Base-by-base conservation (phyloP, 2,797 vertebrate genomes). In the Brachymystax lenok region DNA sequence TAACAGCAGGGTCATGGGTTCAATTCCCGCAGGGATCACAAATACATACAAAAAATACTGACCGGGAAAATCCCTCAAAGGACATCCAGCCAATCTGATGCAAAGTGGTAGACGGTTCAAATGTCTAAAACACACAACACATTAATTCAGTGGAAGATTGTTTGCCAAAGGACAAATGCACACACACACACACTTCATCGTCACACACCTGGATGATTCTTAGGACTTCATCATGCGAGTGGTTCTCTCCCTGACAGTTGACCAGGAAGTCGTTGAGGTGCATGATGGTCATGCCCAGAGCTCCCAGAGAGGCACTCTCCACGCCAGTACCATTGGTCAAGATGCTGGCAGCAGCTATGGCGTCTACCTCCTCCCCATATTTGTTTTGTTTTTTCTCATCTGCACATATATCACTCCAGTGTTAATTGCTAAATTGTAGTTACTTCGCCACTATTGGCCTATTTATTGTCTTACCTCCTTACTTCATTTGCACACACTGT, bases 41-140 rank as follows among this genome's bases (percentile, higher is more conserved):
- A 63, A 63, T 8, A 63, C 10, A 63, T 24, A 10, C 56, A 6
- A 27, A 17, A 10, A 28, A 63, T 63, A 63, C 59, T 63, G 50
- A 99, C 98, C 98, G 98, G 84, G 97, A 96, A 94, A 99, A 99
- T 86, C 98, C 98, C 93, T 99, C 98, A 91, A 99, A 99, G 68
- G 98, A 99, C 89, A 99, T 95, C 89, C 98, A 95, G 8, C 98
- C 98, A 90, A 98, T 96, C 83, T 99, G 98, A 81, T 95, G 98
- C 98, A 99, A 98, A 81, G 84, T 96, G 75, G 95, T 86, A 33
- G 95, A 97, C 1, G 98, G 98, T 85, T 99, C 98, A 85, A 99
- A 99, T 91, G 96, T 99, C 98, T 99, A 86, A 3, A 91, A 90
- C 19, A 80, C 73, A 88, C 83, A 92, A 61, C 76, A 24, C 21